A percentile compares a stretch with the other conserved stretches of the same genome.
Conservation (phyloP, 2,797 vertebrate species). For the Apogon talboti region DNA sequence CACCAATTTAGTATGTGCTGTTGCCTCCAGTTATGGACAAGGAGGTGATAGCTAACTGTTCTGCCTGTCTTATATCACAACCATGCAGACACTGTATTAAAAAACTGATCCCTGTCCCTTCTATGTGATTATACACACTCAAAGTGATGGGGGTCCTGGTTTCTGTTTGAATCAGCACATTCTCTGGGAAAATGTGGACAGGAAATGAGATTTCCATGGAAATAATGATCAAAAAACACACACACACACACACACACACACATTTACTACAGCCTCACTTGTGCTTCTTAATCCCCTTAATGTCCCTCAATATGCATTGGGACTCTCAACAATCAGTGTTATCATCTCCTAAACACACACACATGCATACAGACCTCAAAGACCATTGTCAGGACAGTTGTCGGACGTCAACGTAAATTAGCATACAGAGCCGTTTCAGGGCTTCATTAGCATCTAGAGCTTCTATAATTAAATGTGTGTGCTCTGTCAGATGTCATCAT, state of each 20-base stretch:
- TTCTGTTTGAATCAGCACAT: conserved; percentile 15
- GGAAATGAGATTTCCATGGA: conserved; percentile 18
- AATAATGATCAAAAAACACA: conserved; percentile 10
- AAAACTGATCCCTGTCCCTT: background rate
- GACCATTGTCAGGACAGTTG: conserved; percentile 64
- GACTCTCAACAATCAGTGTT: conserved; percentile 28
- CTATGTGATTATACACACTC: background rate
- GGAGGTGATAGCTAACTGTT: conserved; percentile 8
- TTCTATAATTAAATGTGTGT: conserved; percentile 42
- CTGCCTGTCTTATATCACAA: background rate
- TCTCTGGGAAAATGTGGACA: background rate
- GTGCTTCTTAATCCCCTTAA: conserved; percentile 40
- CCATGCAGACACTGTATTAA: background rate
- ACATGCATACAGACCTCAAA: conserved; percentile 55
- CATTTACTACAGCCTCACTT: conserved; percentile 1
- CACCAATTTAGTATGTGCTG: conserved; percentile 17
- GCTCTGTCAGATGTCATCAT: conserved; percentile 46
- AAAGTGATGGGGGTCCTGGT: background rate
- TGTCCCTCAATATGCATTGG: conserved; percentile 40
- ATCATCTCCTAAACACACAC: conserved; percentile 29
- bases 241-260: conserved; percentile 18
- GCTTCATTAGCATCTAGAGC: conserved; percentile 71
- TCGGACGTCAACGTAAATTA: conserved; percentile 63
- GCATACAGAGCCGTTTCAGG: conserved; percentile 62
- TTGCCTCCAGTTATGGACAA: conserved; percentile 6